Evolutionary conservation across 2,888 invertebrate species (phyloP), one percentile per base, ranked within the genome.

Genomic region (Bhutanitis thaidina): DNA sequence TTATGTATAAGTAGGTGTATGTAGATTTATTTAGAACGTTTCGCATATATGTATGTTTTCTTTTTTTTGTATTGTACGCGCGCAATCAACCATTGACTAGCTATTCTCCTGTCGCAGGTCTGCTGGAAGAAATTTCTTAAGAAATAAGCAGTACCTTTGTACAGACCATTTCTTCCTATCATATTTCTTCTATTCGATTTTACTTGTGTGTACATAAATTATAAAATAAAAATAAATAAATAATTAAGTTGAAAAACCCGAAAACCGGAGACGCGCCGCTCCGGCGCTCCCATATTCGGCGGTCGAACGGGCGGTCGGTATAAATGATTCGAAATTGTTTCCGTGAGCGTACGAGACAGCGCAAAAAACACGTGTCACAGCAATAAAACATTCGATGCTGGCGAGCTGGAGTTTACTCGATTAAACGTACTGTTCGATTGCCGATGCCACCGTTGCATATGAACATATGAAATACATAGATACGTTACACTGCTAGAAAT

Each of bases 301-400:
- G 27, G 51, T 41, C 30, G 44, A 46, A 51, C 39, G 76, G 82
- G 82, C 82, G 83, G 84, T 74, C 78, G 69, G 82, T 71, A 84
- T 85, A 86, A 86, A 85, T 84, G 88, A 86, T 80, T 73, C 82
- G 73, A 85, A 86, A 88, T 85, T 78, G 85, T 88, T 88, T 87
- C 88, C 87, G 85, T 77, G 74, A 80, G 75, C 71, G 73, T 60
- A 60, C 65, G 67, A 60, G 66, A 65, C 69, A 64, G 68, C 66
- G 74, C 84, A 88, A 88, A 89, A 89, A 88, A 76, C 77, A 86
- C 82, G 89, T 89, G 89, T 89, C 76, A 77, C 71, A 67, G 77
- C 74, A 84, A 86, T 89, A 89, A 89, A 89, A 88, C 88, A 89
- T 87, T 83, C 79, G 62, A 67, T 61, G 62, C 62, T 69, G 69